Base-by-base conservation (phyloP, 1,140 invertebrate genomes). In the Plodia interpunctella region DNA sequence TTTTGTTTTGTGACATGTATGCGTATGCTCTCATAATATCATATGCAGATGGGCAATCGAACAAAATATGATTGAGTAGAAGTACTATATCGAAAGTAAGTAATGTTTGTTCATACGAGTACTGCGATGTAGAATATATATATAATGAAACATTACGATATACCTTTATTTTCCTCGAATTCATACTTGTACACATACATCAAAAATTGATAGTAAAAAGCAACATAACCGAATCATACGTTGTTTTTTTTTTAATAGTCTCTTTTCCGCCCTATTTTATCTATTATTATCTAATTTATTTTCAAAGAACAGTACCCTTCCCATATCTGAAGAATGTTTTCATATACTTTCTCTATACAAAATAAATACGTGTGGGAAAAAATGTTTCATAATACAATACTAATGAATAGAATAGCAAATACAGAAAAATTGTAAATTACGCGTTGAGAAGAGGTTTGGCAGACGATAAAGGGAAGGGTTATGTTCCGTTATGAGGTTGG, bases 171-270 rank as follows among this genome's bases (percentile, higher is more conserved):
- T 87, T 87, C 83, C 80, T 88, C 77, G 78, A 88, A 84, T 82
- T 87, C 83, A 85, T 86, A 85, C 78, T 82, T 87, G 83, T 88
- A 87, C 83, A 88, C 83, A 80, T 86, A 87, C 83, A 88, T 88
- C 83, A 76, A 84, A 88, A 87, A 88, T 88, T 88, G 83, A 88
- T 88, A 88, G 86, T 88, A 88, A 88, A 88, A 88, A 83, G 78
- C 83, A 87, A 88, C 86, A 81, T 88, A 88, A 88, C 83, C 81
- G 83, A 88, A 76, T 52, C 67, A 64, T 65, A 66, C 78, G 76
- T 82, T 76, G 73, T 85, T 84, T 87, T 81, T 84, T 80, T 86
- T 74, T 72, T 25, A 25, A 60, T 57, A 25, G 61, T 50, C 62
- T 55, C 28, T 53, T 72, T 3, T 3, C 21, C 55, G 72, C 69